Evolutionary conservation across 2,888 invertebrate genomes (phyloP).

Genomic region (Salpingus planirostris): DNA sequence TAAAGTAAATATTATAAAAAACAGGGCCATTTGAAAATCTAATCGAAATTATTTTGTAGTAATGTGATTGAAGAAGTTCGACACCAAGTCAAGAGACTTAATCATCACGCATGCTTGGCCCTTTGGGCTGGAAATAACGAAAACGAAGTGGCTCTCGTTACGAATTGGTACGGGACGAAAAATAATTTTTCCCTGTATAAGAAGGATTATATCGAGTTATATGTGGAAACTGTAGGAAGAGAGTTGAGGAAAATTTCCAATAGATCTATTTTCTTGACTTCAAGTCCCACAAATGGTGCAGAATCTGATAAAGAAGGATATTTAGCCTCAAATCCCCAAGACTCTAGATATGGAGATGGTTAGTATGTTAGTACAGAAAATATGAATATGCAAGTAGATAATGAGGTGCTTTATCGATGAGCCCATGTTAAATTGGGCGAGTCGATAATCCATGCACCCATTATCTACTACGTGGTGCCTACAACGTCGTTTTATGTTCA

Average conservation of each 20-base stretch:
- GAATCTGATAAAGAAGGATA: conserved; percentile 66
- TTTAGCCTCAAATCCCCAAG: conserved; percentile 69
- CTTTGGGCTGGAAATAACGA: conserved; percentile 97
- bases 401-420: no score
- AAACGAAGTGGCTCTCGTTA: conserved; percentile 81
- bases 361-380: no score
- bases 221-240: conserved; percentile 64
- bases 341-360: conserved; percentile 78
- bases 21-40: neutral
- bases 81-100: conserved; percentile 73
- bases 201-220: conserved; percentile 73
- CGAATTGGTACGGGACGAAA: conserved; percentile 62
- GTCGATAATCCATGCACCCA: no score
- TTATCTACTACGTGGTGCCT: no score
- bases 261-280: conserved; percentile 61
- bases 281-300: conserved; percentile 86
- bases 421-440: no score
- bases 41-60: conserved; percentile 38
- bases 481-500: no score
- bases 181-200: conserved; percentile 33
- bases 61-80: conserved; percentile 67
- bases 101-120: conserved; percentile 78
- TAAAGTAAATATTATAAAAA: conserved; percentile 38
- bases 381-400: no score
- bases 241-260: conserved; percentile 55